Evolutionary conservation across 2,113 vertebrate species (phyloP).

Genomic region (Tetraodon nigroviridis): DNA sequence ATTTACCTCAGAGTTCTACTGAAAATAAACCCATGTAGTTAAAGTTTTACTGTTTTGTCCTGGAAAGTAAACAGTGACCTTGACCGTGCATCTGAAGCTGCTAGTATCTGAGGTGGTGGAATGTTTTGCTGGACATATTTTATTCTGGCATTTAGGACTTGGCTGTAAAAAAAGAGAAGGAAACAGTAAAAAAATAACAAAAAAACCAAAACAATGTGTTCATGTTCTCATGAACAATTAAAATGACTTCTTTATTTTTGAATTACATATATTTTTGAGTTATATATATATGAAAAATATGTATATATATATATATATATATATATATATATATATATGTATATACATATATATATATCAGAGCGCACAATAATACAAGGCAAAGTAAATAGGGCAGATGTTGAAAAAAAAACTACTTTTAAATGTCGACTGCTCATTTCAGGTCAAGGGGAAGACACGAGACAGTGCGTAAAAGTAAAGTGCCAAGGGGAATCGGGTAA

Average conservation of each 20-base stretch:
- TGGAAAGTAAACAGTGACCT: conserved; percentile 25
- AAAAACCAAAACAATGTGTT: no score
- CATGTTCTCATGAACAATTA: background rate
- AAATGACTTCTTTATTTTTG: background rate
- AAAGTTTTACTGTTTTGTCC: conserved; percentile 13
- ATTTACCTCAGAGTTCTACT: no score
- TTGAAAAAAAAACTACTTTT: conserved; percentile 38
- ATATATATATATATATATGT: no score
- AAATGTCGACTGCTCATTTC: conserved; percentile 50
- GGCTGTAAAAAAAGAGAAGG: background rate
- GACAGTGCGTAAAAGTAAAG: conserved; percentile 32
- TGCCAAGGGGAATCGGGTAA: conserved; percentile 36
- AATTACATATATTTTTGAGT: no score
- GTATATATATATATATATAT: no score
- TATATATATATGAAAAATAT: no score
- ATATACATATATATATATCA: no score
- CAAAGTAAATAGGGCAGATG: conserved; percentile 25
- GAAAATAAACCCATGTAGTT: conserved; percentile 20
- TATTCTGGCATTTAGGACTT: conserved; percentile 9
- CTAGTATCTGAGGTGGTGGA: conserved; percentile 3
- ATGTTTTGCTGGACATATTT: no score
- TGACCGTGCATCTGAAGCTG: conserved; percentile 25
- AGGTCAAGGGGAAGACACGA: conserved; percentile 47
- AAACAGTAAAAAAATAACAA: no score
- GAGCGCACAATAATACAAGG: conserved; percentile 13